These are phyloP conservation scores for Riptortus pedestris DNA, from an alignment of 1,140 invertebrate species.

Conservation along the genomic window DNA sequence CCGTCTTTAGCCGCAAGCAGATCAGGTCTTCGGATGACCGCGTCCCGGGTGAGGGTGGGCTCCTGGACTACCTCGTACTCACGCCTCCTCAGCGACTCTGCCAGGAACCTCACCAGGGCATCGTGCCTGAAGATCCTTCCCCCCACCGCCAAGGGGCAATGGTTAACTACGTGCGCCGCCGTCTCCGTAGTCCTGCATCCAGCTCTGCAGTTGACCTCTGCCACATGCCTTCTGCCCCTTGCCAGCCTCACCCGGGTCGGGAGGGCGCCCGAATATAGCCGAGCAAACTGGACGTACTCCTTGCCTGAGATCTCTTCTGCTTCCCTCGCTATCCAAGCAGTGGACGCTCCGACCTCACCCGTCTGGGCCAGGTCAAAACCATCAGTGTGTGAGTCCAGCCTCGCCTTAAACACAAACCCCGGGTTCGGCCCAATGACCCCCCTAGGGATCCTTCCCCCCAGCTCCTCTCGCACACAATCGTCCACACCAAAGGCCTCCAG, in stretches of 20 bases:
- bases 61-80: background rate
- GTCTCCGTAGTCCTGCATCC: background rate
- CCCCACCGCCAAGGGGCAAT: background rate
- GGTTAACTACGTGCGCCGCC: background rate
- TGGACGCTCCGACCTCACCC: background rate
- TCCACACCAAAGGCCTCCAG: background rate
- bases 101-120: background rate
- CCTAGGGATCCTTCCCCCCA: conserved; percentile 51
- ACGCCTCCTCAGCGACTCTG: background rate
- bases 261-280: background rate
- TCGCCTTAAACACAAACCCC: background rate
- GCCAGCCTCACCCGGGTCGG: background rate
- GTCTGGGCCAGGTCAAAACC: background rate
- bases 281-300: background rate
- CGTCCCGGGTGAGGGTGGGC: background rate
- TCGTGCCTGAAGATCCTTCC: background rate
- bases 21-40: background rate
- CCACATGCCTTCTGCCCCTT: background rate
- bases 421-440: conserved; percentile 44
- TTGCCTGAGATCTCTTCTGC: background rate
- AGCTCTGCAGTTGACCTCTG: background rate
- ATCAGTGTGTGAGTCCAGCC: background rate
- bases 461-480: background rate
- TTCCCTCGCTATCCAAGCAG: background rate
- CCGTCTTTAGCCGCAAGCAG: background rate